Conservation (phyloP, 2,888 invertebrate genomes). For the Junonia oenone region DNA sequence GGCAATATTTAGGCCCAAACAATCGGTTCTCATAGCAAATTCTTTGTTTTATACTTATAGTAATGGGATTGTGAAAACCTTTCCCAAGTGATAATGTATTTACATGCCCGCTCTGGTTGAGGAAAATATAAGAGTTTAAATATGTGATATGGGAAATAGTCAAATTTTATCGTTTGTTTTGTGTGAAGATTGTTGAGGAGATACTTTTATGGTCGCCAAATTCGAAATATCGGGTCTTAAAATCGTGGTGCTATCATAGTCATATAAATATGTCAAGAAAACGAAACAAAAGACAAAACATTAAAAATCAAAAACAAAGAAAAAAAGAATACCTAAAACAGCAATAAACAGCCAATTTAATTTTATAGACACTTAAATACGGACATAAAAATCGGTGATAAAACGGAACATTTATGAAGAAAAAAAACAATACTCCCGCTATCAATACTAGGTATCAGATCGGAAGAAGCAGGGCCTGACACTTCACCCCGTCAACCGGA, state of each 20-base stretch:
- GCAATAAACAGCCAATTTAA: neutral
- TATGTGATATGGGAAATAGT: neutral
- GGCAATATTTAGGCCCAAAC: too few relatives aligned
- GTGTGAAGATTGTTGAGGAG: neutral
- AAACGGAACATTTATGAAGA: neutral
- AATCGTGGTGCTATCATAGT: too few relatives aligned
- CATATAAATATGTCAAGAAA: neutral
- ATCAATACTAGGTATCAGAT: neutral
- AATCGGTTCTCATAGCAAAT: neutral
- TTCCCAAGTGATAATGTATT: neutral
- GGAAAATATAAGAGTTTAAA: neutral
- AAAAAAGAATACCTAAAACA: neutral
- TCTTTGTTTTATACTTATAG: neutral
- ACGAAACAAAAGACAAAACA: neutral
- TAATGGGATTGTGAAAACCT: neutral
- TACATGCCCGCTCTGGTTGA: neutral
- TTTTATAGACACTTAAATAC: neutral
- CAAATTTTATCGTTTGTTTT: neutral
- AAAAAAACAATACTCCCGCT: neutral
- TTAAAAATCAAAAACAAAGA: neutral
- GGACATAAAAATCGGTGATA: neutral
- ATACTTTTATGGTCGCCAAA: too few relatives aligned
- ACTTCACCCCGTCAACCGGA: slow-evolving; percentile 48
- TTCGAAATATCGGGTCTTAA: too few relatives aligned
- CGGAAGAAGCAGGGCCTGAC: slow-evolving; percentile 45